Evolutionary conservation across 1,140 invertebrate genomes (phyloP).

Genomic region (Goniozus legneri): DNA sequence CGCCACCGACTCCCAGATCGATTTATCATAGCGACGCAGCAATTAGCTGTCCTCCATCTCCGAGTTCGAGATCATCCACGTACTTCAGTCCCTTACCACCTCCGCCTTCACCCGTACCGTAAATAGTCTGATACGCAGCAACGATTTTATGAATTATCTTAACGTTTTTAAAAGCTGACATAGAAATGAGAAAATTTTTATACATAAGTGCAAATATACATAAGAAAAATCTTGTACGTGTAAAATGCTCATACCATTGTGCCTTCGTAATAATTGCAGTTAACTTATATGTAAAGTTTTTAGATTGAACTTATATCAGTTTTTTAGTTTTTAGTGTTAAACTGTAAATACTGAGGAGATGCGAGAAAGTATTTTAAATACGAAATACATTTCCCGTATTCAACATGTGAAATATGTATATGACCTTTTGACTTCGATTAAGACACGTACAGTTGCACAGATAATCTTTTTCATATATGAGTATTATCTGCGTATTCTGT

Average conservation of each 20-base stretch:
- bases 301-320: background rate
- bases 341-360: slow-evolving; percentile 15
- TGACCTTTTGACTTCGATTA: background rate
- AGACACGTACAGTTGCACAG: background rate
- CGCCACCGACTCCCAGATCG: slow-evolving; percentile 80
- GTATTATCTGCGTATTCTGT: slow-evolving; percentile 12
- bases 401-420: slow-evolving; percentile 2
- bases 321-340: slow-evolving; percentile 1
- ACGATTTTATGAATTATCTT: background rate
- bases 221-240: background rate
- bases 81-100: slow-evolving; percentile 72
- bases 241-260: slow-evolving; percentile 17
- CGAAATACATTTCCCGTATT: slow-evolving; percentile 1
- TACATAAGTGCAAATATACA: background rate
- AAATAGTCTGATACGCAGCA: slow-evolving; percentile 8
- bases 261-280: slow-evolving; percentile 10
- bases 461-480: background rate
- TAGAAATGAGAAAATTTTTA: background rate
- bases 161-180: slow-evolving; percentile 1
- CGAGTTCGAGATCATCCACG: slow-evolving; percentile 71
- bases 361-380: slow-evolving; percentile 9
- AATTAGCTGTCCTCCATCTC: slow-evolving; percentile 71
- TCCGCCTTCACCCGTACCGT: slow-evolving; percentile 69
- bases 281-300: slow-evolving; percentile 3
- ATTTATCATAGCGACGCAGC: slow-evolving; percentile 67